Conservation (phyloP, 2,113 vertebrate genomes). For the Gopherus evgoodei region DNA sequence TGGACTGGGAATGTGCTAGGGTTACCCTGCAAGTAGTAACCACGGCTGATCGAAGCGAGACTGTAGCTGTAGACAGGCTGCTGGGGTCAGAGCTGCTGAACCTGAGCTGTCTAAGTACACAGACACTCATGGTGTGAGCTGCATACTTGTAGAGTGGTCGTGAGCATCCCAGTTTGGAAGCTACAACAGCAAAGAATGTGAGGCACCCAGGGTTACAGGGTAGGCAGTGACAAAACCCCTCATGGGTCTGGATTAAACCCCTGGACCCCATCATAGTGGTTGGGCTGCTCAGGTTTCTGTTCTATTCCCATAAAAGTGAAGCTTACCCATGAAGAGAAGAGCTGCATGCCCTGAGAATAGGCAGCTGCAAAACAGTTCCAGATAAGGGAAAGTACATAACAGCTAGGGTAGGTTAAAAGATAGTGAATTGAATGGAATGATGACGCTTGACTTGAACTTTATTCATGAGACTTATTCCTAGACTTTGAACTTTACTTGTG, state of each 20-base stretch:
- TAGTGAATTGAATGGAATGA: not conserved
- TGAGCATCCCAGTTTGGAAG: not conserved
- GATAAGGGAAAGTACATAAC: not conserved
- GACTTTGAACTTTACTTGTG: not conserved
- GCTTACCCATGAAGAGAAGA: not conserved
- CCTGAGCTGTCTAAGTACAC: not conserved
- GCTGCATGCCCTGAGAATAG: not conserved
- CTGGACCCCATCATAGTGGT: not conserved
- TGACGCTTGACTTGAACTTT: not conserved
- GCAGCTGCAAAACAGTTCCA: not conserved
- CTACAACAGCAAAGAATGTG: not conserved
- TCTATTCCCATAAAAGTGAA: not conserved
- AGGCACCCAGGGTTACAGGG: not conserved
- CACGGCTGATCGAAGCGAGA: not conserved
- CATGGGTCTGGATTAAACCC: not conserved
- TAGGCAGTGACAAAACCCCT: not conserved
- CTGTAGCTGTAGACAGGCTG: not conserved
- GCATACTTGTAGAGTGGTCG: not conserved
- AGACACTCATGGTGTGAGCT: not conserved
- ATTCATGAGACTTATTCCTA: fast-evolving
- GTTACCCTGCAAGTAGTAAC: not conserved
- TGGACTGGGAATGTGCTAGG: not conserved
- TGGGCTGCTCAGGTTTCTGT: not conserved
- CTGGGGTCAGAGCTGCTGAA: not conserved
- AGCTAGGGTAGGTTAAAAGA: not conserved